Evolutionary conservation across 2,797 vertebrate genomes (phyloP), one percentile per base, ranked within the genome.

Genomic region (Siniperca undulata): DNA sequence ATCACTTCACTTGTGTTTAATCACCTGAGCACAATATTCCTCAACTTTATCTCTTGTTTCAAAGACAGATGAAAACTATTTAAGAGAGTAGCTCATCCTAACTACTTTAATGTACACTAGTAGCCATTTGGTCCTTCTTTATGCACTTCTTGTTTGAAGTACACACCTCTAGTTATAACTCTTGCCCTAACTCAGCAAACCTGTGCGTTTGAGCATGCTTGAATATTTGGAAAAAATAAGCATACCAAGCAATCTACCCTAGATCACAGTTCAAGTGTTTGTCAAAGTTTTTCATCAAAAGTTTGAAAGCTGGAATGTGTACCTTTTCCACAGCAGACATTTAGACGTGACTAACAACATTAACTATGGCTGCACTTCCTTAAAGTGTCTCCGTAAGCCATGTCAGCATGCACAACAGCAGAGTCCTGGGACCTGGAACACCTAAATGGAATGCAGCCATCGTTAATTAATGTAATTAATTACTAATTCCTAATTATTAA

Each of bases 1-100:
- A n/a, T 77, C 24, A 34, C 14, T n/a, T 60, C 48, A 34, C 44
- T 16, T 36, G 19, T 42, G 40, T 81, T 75, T 42, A 27, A 77
- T 73, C 70, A 53, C 27, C 46, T 73, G 55, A 59, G 6, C n/a
- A 68, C 65, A 58, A 22, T 22, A 67, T 59, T 56, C 10, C 22
- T 56, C 44, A 36, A 14, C 20, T 10, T 13, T 42, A 17, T 50
- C 22, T 17, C 27, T 30, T 27, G 22, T 65, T 67, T 78, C 4
- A 64, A 44, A 56, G 50, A 58, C 27, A 48, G 42, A 34, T 60
- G 16, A 27, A 66, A 68, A 46, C 38, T 42, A 44, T 22, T 38
- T 14, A 10, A 4, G 30, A 56, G 50, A 71, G 50, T 12, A 62
- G 3, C 50, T 64, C 38, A 61, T 9, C 13, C 44, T 17, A n/a